These are phyloP conservation scores for Rhineura floridana DNA, from an alignment of 2,113 vertebrate genomes.

Conservation along the genomic window DNA sequence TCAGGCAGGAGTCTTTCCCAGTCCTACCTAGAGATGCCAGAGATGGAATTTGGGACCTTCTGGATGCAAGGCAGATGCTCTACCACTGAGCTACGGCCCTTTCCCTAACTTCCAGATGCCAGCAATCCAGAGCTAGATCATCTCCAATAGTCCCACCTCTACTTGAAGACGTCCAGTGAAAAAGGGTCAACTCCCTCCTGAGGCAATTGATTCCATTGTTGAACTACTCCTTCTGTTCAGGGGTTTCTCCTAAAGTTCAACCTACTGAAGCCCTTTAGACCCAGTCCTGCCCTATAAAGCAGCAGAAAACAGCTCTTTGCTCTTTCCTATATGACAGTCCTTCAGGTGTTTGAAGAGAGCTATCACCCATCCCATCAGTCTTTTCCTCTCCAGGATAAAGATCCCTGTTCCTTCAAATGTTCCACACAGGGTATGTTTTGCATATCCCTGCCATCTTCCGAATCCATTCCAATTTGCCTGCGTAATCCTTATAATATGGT, in stretches of 20 bases:
- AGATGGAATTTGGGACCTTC: no score
- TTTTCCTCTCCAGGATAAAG: neutral
- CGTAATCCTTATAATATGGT: no score
- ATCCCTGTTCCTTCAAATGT: neutral
- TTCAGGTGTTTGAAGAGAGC: neutral
- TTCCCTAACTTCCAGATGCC: no score
- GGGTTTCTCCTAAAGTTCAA: neutral
- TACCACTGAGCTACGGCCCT: no score
- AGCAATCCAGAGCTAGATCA: no score
- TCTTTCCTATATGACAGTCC: neutral
- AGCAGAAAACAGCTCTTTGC: neutral
- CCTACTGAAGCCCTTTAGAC: neutral
- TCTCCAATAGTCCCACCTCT: no score
- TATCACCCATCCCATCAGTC: neutral
- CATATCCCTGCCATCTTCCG: neutral
- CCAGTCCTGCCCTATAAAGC: neutral
- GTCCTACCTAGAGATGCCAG: no score
- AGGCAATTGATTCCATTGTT: neutral
- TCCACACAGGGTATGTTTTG: neutral
- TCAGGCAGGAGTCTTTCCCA: no score
- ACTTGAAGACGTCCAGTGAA: no score
- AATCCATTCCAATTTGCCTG: no score
- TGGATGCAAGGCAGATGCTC: no score
- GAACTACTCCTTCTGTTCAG: neutral
- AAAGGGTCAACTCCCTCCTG: neutral